These are phyloP conservation scores for Ectobius pallidus DNA, from an alignment of 2,888 invertebrate genomes.

Conservation along the genomic window DNA sequence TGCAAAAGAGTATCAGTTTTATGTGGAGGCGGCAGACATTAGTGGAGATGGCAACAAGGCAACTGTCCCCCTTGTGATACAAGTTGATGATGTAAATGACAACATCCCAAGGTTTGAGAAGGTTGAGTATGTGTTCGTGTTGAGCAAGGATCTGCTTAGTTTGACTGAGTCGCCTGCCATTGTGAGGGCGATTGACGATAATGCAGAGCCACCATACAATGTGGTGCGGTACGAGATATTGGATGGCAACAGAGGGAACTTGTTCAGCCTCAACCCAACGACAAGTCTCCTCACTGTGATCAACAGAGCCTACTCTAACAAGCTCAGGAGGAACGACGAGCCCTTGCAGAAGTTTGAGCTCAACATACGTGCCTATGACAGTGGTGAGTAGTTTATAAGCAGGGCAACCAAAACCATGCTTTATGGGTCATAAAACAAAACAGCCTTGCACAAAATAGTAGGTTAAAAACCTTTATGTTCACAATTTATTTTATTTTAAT, in stretches of 20 bases:
- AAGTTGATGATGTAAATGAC: constrained; percentile 82
- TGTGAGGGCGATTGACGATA: constrained; percentile 82
- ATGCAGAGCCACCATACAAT: constrained; percentile 85
- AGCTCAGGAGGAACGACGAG: too few species aligned
- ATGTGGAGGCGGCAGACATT: constrained; percentile 87
- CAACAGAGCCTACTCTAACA: too few species aligned
- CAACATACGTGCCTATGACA: too few species aligned
- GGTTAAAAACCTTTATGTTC: too few species aligned
- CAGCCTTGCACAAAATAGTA: too few species aligned
- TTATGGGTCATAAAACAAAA: too few species aligned
- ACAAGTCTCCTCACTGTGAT: too few species aligned
- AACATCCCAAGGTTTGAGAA: constrained; percentile 84
- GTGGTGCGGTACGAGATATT: constrained; percentile 83
- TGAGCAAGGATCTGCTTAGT: constrained; percentile 73
- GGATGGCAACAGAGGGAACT: constrained; percentile 75
- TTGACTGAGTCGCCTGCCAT: constrained; percentile 75
- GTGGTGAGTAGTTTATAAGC: too few species aligned
- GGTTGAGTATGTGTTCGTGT: constrained; percentile 77
- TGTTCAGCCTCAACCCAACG: constrained; percentile 74
- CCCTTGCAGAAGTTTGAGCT: too few species aligned
- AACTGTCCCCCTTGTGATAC: constrained; percentile 70
- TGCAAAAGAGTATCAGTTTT: constrained; percentile 72
- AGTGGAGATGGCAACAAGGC: constrained; percentile 78
- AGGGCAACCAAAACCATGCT: too few species aligned
- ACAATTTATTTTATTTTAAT: too few species aligned